These are phyloP conservation scores for Xenopus tropicalis DNA, from an alignment of 2,113 vertebrate species.

Conservation along the genomic window DNA sequence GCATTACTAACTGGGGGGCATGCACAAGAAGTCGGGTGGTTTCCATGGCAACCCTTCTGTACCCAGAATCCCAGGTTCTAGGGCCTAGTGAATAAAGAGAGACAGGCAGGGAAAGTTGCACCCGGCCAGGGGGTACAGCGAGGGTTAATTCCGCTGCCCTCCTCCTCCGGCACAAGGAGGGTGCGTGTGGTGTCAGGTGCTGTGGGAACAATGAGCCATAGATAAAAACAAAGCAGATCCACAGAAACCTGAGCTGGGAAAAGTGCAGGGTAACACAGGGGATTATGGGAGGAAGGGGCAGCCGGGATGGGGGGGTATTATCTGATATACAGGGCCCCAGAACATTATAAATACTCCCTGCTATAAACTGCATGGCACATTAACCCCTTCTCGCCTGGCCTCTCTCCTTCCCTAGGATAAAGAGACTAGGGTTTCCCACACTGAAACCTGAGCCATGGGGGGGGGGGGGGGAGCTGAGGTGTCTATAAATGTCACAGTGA, in stretches of 20 bases:
- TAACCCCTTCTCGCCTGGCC: too few species aligned
- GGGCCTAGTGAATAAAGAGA: too few species aligned
- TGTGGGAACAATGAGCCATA: not conserved
- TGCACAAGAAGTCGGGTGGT: not conserved
- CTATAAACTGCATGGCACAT: too few species aligned
- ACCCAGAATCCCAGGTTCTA: not conserved
- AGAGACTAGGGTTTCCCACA: too few species aligned
- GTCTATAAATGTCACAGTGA: too few species aligned
- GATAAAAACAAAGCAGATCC: not conserved
- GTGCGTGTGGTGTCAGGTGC: not conserved
- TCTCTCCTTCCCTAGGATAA: too few species aligned
- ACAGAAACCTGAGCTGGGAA: not conserved
- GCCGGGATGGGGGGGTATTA: not conserved
- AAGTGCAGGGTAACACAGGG: not conserved
- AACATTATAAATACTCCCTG: too few species aligned
- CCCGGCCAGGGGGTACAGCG: too few species aligned
- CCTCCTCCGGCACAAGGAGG: not conserved
- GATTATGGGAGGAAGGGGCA: not conserved
- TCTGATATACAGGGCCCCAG: too few species aligned
- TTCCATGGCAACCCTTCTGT: conserved; percentile 17
- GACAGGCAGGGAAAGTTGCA: too few species aligned
- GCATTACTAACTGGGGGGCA: not conserved
- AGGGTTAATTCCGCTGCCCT: not conserved
- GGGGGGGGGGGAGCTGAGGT: too few species aligned
- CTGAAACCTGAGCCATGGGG: not conserved